Percentiles rank a stretch among this genome's conserved stretches.
Evolutionary conservation across 2,113 vertebrate species (phyloP).

Genomic region (Crotalus helleri): DNA sequence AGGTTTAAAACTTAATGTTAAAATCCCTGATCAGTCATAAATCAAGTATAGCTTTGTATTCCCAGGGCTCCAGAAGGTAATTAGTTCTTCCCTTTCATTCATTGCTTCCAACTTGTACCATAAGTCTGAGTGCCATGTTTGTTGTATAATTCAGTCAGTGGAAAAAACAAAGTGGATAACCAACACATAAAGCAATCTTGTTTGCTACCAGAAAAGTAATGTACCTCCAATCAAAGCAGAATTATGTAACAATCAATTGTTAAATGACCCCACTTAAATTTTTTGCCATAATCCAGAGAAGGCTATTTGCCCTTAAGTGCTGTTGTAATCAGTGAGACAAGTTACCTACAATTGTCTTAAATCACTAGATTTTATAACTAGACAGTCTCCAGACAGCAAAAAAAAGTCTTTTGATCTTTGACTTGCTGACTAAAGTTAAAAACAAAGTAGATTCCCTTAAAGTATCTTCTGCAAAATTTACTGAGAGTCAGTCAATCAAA

Average conservation of each 20-base stretch:
- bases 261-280: not conserved
- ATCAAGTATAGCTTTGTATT: not conserved
- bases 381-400: not conserved
- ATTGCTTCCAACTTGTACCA: no score
- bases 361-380: not conserved
- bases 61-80: no score
- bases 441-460: not conserved
- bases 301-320: not conserved
- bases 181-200: not conserved
- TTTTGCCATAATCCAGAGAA: not conserved
- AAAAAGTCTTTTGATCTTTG: not conserved
- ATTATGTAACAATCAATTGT: not conserved
- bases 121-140: not conserved
- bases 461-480: not conserved
- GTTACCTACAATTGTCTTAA: not conserved
- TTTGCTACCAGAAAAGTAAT: not conserved
- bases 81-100: no score
- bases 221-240: not conserved
- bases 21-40: not conserved
- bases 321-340: not conserved
- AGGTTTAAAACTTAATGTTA: not conserved
- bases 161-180: not conserved
- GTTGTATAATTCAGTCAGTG: not conserved
- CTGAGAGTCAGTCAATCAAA: not conserved
- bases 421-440: not conserved